Evolutionary conservation across 1,140 invertebrate species (phyloP).

Genomic region (Hyles euphorbiae): DNA sequence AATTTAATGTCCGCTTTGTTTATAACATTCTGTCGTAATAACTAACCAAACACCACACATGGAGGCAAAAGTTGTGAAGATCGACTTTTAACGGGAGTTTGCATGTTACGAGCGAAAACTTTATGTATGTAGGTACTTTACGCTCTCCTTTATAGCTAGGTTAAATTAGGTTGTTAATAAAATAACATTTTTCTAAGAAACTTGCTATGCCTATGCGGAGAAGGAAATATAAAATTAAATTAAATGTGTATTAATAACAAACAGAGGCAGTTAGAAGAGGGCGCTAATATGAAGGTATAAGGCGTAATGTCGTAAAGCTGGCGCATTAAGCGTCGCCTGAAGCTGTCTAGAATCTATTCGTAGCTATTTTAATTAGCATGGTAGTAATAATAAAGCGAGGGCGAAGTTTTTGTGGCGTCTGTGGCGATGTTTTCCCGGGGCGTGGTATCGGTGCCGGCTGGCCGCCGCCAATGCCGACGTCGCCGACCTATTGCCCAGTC

Average conservation of each 20-base stretch:
- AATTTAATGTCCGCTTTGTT: conserved; percentile 3
- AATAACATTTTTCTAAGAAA: not conserved
- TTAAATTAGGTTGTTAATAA: conserved; percentile 4
- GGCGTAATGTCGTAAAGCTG: conserved; percentile 69
- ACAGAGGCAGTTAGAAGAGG: conserved; percentile 44
- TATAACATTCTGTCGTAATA: not conserved
- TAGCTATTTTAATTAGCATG: conserved; percentile 72
- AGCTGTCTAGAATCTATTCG: conserved; percentile 67
- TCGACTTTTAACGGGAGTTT: conserved; percentile 1
- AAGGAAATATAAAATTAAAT: conserved; percentile 23
- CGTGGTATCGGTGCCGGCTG: conserved; percentile 27
- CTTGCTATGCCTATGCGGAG: conserved; percentile 20
- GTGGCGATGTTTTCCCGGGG: conserved; percentile 43
- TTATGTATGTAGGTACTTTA: not conserved
- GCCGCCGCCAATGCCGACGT: conserved; percentile 24
- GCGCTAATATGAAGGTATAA: conserved; percentile 69
- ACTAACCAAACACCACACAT: not conserved
- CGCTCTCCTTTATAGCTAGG: conserved; percentile 4
- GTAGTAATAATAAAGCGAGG: conserved; percentile 60
- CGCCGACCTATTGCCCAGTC: conserved; percentile 10
- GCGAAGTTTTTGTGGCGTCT: conserved; percentile 63
- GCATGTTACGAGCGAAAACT: not conserved
- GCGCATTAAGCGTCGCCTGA: conserved; percentile 63
- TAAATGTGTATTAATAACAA: conserved; percentile 59
- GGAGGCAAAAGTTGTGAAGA: not conserved